Base-by-base conservation (phyloP, 2,888 invertebrate species). In the Drosophila melanocephala region DNA sequence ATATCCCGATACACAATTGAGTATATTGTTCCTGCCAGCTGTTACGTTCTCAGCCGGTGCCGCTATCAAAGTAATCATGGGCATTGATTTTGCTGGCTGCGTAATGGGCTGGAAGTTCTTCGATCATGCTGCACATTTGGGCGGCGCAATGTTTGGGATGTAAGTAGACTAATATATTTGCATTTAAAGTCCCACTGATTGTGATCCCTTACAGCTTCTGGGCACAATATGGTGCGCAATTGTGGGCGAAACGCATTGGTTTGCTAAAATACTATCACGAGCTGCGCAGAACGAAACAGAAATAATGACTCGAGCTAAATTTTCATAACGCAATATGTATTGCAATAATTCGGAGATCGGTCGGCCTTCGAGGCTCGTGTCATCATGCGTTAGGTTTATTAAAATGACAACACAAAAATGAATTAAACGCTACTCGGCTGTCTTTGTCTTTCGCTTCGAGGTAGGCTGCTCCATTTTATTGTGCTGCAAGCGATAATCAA, bases 91-190 rank as follows among this genome's bases (percentile, higher is more conserved):
- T 28, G 95, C 96, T 32, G 99, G 99, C 33, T 95, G 98, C 51
- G 64, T 98, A 10, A 92, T 97, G 71, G 96, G 97, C 51, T 99
- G 99, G 98, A 96, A 95, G 92, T 95, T 98, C 86, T 97, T 99
- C 91, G 99, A 99, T 93, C 99, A 99, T 94, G 99, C 99, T 1
- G 99, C 98, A n/a, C 99, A 99, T 96, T 95, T 99, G 77, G 98
- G 99, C 26, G 99, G 99, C 39, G 97, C 97, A 51, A 91, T 97
- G 50, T 97, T 97, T 94, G 99, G 99, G 94, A 95, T 99, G 97
- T 97, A 94, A 90, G 91, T 83, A 28, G 28, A 30, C 14, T 28
- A 10, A 19, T 9, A 42, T 9, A 12, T 10, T 9, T 28, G 19
- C 56, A 12, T 35, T 19, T 16, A 14, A 35, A 32, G 10, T 32